Conservation (phyloP, 2,113 vertebrate genomes). For the Microcebus griseorufus region DNA sequence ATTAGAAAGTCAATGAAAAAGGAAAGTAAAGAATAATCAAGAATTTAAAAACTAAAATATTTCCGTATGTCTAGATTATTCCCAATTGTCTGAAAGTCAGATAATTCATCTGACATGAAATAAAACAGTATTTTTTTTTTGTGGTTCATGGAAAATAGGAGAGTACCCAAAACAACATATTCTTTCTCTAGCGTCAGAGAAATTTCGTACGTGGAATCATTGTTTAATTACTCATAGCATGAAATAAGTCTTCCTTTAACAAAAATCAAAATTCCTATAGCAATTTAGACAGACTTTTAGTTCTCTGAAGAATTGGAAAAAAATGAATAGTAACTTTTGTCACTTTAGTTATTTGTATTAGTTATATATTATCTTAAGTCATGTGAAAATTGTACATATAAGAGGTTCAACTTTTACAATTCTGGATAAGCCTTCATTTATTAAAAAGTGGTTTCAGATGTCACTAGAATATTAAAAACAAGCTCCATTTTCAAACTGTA, state of each 20-base stretch:
- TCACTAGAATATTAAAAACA: slow-evolving; percentile 24
- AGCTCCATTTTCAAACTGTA: background rate
- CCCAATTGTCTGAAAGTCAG: background rate
- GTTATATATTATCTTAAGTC: background rate
- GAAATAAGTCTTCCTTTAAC: background rate
- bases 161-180: background rate
- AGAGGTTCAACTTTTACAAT: background rate
- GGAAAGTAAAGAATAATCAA: background rate
- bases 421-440: background rate
- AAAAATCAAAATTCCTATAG: background rate
- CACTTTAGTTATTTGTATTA: background rate
- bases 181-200: background rate
- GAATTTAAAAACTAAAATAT: background rate
- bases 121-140: background rate
- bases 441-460: background rate
- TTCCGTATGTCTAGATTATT: background rate
- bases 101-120: background rate
- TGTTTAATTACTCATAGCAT: background rate
- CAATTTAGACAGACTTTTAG: background rate
- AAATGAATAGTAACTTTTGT: background rate
- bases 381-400: background rate
- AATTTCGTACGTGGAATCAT: background rate
- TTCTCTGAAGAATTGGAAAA: background rate
- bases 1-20: background rate
- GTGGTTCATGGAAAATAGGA: background rate